Percentiles rank a stretch among this genome's conserved stretches.
Evolutionary conservation across 2,797 vertebrate genomes (phyloP).

Genomic region (Cryptoprocta ferox): DNA sequence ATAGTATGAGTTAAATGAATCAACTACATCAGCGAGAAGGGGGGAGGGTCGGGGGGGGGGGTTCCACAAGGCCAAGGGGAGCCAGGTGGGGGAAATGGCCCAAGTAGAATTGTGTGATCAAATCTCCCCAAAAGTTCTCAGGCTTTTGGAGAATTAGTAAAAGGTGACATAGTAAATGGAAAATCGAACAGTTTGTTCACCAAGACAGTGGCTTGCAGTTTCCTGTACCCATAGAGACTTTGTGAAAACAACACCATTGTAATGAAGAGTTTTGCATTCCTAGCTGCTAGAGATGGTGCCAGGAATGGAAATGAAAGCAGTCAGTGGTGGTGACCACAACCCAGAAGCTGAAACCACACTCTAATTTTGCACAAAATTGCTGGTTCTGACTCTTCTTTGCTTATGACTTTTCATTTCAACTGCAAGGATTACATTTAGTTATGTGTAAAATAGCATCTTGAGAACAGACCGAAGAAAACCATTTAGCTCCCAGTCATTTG

Average conservation of each 20-base stretch:
- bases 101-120: not conserved
- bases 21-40: not conserved
- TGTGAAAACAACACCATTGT: not conserved
- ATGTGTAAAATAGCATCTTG: slow-evolving; percentile 24
- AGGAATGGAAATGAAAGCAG: slow-evolving; percentile 60
- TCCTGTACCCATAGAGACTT: not conserved
- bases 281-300: not conserved
- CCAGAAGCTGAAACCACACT: slow-evolving; percentile 60
- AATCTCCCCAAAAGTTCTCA: not conserved
- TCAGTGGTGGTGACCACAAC: slow-evolving; percentile 31
- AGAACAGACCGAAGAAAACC: slow-evolving; percentile 47
- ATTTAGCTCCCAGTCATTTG: slow-evolving; percentile 34
- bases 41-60: no score
- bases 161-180: not conserved
- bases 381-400: slow-evolving; percentile 27
- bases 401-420: slow-evolving; percentile 34
- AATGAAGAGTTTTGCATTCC: slow-evolving; percentile 19
- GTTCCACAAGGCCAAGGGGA: not conserved
- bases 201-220: not conserved
- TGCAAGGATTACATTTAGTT: not conserved
- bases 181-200: not conserved
- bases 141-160: not conserved
- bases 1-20: not conserved
- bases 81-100: not conserved
- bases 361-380: slow-evolving; percentile 54